These are phyloP conservation scores for Eurystomus gularis DNA, from an alignment of 2,113 vertebrate genomes.

Conservation along the genomic window DNA sequence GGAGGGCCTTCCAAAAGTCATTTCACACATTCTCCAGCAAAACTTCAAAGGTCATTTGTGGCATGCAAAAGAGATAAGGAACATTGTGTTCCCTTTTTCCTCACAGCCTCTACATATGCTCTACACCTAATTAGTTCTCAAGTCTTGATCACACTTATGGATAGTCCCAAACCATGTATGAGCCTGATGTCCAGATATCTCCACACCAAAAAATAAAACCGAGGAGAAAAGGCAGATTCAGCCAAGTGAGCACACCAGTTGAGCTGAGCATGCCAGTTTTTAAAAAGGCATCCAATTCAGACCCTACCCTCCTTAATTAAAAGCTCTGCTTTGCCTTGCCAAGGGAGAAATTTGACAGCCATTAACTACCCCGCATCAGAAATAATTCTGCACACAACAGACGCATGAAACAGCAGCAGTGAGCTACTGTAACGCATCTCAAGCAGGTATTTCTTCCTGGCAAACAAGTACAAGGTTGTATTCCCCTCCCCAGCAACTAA, in stretches of 20 bases:
- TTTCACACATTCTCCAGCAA: neutral
- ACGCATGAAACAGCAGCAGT: neutral
- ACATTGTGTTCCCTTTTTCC: rapidly evolving
- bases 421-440: conserved; percentile 12
- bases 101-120: neutral
- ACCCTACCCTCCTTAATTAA: conserved; percentile 28
- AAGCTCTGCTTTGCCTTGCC: conserved; percentile 28
- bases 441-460: conserved; percentile 75
- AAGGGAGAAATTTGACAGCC: conserved; percentile 1
- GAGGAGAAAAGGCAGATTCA: neutral
- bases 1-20: neutral
- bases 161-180: neutral
- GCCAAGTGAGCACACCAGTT: neutral
- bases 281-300: conserved; percentile 4
- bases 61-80: neutral
- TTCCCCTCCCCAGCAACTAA: neutral
- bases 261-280: neutral
- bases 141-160: neutral
- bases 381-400: neutral
- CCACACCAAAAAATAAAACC: neutral
- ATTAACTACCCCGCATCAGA: neutral
- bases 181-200: neutral
- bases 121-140: neutral
- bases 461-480: conserved; percentile 52
- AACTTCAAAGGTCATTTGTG: neutral